Evolutionary conservation across 1,140 invertebrate species (phyloP), one percentile per base, ranked within the genome.

Genomic region (Trichomalopsis sarcophagae): DNA sequence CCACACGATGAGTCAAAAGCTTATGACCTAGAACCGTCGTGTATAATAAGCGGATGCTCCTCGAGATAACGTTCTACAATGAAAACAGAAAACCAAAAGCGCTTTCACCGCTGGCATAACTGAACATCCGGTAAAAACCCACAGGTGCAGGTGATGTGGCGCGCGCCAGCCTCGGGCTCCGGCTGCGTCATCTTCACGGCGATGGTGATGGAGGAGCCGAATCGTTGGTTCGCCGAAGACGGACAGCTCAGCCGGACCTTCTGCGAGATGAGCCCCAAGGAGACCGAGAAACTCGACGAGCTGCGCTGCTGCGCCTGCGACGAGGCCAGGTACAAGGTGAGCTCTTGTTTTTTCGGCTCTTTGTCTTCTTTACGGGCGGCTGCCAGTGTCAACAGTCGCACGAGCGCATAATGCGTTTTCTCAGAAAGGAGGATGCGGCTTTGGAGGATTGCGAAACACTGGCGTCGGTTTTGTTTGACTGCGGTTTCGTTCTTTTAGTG

Each of bases 221-320:
- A 95, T 50, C 94, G 95, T 10, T 99, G 98, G 98, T 99, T 96
- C 91, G 97, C 97, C 33, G 98, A 99, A 88, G 98, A 99, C 87
- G 97, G 97, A 0, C 94, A 94, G 66, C 93, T 99, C 10, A 97
- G 96, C 0, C 95, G 95, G 89, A 95, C 96, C 75, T 94, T 99
- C 62, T 99, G 98, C 91, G 97, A 98, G 90, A 95, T 95, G 91
- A 95, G 94, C 33, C 88, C 92, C 0, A 91, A 93, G 7, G 93
- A 95, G 47, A 91, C 94, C 21, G 94, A 95, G 71, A 90, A 89
- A 36, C 47, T 90, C 3, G 91, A 94, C 27, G 94, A 93, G 71
- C 86, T 87, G 11, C 89, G 89, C 36, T 99, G 98, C 91, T 98
- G 97, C 91, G 97, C 97, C 73, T 98, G 98, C 91, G 97, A 98